phyloP scores from a whole-genome alignment of 2,113 vertebrate species.

The Macrotus californicus region DNA sequence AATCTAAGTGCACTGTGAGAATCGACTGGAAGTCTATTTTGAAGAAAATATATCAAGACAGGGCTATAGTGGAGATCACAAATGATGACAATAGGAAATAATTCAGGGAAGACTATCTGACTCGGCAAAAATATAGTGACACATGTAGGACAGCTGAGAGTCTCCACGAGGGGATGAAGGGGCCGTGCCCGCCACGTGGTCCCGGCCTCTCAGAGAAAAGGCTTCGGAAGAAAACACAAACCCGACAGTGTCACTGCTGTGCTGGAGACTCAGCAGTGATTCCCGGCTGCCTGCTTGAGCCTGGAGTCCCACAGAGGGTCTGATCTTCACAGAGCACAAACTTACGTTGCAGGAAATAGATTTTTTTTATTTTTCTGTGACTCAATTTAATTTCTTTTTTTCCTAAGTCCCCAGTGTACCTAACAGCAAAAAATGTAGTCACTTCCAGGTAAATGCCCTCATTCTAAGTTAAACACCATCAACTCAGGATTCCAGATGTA shows the following conservation, averaged over 20 bases:
- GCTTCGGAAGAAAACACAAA: neutral
- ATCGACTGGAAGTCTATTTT: conserved; percentile 55
- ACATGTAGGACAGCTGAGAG: conserved; percentile 70
- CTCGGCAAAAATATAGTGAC: conserved; percentile 75
- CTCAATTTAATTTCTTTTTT: neutral
- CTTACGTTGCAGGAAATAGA: neutral
- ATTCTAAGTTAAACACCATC: neutral
- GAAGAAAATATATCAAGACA: conserved; percentile 73
- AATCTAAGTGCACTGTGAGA: conserved; percentile 31
- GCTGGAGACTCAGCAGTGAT: neutral
- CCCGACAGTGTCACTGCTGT: neutral
- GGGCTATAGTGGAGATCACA: conserved; percentile 58
- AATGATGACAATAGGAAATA: conserved; percentile 75
- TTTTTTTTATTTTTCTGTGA: neutral
- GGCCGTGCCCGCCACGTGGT: neutral
- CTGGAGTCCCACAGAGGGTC: neutral
- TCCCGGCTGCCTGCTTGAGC: neutral
- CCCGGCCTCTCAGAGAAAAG: conserved; percentile 1
- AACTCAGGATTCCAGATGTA: neutral
- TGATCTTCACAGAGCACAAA: neutral
- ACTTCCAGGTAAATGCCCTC: neutral
- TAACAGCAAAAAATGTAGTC: neutral
- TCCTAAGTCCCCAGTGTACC: neutral
- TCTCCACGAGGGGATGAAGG: conserved; percentile 58
- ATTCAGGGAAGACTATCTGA: conserved; percentile 69